Evolutionary conservation across 2,797 vertebrate species (phyloP).

Genomic region (Meriones psammophilus): DNA sequence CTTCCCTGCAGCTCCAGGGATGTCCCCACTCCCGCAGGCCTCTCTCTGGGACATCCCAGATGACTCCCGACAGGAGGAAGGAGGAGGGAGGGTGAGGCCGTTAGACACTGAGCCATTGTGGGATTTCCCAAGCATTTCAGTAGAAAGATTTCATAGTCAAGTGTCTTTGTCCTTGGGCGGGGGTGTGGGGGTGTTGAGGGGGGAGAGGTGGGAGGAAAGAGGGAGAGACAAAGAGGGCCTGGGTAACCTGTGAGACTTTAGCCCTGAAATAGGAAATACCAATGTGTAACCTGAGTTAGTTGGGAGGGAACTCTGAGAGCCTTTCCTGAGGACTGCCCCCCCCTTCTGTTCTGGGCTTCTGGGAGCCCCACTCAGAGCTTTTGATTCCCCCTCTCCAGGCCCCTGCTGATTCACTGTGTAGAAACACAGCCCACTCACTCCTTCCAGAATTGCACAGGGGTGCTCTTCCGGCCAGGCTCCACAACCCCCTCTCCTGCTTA

Average conservation of each 20-base stretch:
- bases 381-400: constrained; percentile 18
- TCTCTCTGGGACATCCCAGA: background rate
- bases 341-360: constrained; percentile 66
- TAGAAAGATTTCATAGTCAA: constrained; percentile 81
- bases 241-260: background rate
- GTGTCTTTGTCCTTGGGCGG: constrained; percentile 62
- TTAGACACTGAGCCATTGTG: constrained; percentile 80
- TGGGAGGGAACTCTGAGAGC: constrained; percentile 1
- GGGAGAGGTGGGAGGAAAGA: constrained; percentile 46
- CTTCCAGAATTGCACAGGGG: background rate
- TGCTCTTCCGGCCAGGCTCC: constrained; percentile 1
- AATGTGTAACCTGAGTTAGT: constrained; percentile 59
- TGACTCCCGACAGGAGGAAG: constrained; percentile 45
- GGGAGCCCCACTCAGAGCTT: constrained; percentile 21
- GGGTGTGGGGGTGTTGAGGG: too few species aligned
- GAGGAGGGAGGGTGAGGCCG: background rate
- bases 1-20: background rate
- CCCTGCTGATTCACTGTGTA: constrained; percentile 5
- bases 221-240: background rate
- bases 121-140: constrained; percentile 77
- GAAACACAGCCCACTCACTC: background rate
- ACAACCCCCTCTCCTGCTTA: background rate
- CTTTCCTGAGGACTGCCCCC: constrained; percentile 4
- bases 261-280: constrained; percentile 76
- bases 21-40: background rate